Base-by-base conservation (phyloP, 2,797 vertebrate genomes). In the Chelon auratus region DNA sequence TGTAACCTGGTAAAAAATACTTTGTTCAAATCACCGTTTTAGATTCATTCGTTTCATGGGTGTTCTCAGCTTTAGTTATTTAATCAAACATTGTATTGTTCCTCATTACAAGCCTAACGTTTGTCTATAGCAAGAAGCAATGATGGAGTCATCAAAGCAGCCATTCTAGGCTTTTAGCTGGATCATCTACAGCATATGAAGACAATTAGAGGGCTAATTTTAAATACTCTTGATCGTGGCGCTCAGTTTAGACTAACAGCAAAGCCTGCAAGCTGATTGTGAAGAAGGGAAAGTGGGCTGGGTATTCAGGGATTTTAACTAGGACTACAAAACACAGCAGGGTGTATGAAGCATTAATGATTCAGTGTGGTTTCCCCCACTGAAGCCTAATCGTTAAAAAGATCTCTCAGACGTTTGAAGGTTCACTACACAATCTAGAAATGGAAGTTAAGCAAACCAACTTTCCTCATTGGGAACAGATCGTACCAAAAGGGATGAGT, bases 341-440 rank as follows among this genome's bases (percentile, higher is more conserved):
- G 36, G 45, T 57, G n/a, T 4, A 11, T 40, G n/a, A 3, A 18
- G 51, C 45, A 69, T 82, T 64, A 74, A 71, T 33, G 60, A 78
- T 78, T 81, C 43, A 47, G 53, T 74, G 50, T 68, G 54, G 66
- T 61, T 62, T 75, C 58, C 51, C 30, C 24, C 48, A 20, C 50
- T 69, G 52, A 76, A 62, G 59, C 40, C 42, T 54, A 52, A 80
- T 81, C 75, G 72, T 77, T 61, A 48, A 62, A 77, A 72, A 39
- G 24, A 82, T 68, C 65, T 66, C 36, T 71, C 26, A 48, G 68
- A 77, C 70, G 51, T 78, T 61, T 22, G 15, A 45, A 42, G n/a
- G 43, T 72, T 72, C 45, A 72, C 30, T 53, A 47, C n/a, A 61
- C 13, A 2, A 45, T 68, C 26, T 51, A 40, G 18, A 65, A 59